Conservation (phyloP, 2,797 vertebrate species). For the Scleropages formosus region DNA sequence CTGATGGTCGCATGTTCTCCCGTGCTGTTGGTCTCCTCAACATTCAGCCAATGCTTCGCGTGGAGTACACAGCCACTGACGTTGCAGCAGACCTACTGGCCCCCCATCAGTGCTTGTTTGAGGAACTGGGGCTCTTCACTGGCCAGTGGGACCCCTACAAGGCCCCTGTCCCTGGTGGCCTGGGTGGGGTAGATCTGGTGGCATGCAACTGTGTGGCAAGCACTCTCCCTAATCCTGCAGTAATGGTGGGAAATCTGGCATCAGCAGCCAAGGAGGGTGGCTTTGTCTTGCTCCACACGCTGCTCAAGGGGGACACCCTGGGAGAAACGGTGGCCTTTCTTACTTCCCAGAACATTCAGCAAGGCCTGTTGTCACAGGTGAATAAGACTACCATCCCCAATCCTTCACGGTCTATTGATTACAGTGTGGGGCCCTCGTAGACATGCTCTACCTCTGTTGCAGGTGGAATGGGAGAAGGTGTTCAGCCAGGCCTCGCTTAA, state of each 20-base stretch:
- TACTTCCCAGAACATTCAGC: slow-evolving; percentile 58
- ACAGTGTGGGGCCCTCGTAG: background rate
- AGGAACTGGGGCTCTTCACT: slow-evolving; percentile 60
- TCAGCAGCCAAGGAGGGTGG: slow-evolving; percentile 78
- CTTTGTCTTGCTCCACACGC: slow-evolving; percentile 84
- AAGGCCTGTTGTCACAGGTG: slow-evolving; percentile 80
- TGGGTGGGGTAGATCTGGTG: slow-evolving; percentile 74
- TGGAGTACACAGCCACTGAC: slow-evolving; percentile 84
- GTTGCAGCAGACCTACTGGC: slow-evolving; percentile 59
- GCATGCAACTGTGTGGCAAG: slow-evolving; percentile 77
- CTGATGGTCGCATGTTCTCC: slow-evolving; percentile 76
- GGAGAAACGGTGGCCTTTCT: slow-evolving; percentile 82
- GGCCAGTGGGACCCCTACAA: slow-evolving; percentile 80
- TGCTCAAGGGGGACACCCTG: slow-evolving; percentile 79
- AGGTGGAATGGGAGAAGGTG: slow-evolving; percentile 83
- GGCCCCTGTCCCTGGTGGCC: slow-evolving; percentile 58
- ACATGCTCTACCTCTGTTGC: background rate
- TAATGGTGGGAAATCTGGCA: slow-evolving; percentile 72
- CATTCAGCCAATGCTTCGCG: slow-evolving; percentile 78
- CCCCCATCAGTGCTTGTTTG: slow-evolving; percentile 59
- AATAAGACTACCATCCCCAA: slow-evolving; percentile 28
- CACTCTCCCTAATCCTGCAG: slow-evolving; percentile 46
- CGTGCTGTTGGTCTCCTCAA: slow-evolving; percentile 73
- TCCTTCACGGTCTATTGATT: too few relatives aligned
- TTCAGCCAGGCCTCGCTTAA: slow-evolving; percentile 69